A percentile compares a stretch with the other conserved stretches of the same genome.
Evolutionary conservation across 2,888 invertebrate species (phyloP).

Genomic region (Ennomos fuscantarius): DNA sequence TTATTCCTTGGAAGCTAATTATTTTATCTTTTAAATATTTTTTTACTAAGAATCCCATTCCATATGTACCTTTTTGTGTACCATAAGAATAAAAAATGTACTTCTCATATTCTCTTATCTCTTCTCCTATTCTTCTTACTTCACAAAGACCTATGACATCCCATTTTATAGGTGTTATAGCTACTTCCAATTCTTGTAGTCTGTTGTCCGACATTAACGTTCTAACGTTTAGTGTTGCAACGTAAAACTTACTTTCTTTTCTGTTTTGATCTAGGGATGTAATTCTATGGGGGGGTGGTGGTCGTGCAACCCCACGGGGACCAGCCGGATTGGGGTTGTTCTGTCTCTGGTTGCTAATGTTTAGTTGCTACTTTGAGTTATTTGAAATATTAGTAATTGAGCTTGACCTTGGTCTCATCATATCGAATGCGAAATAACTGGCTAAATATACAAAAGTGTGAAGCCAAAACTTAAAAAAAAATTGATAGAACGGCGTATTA

Average conservation of each 20-base stretch:
- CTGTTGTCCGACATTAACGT: conserved; percentile 7
- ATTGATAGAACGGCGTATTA: no score
- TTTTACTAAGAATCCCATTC: conserved; percentile 20
- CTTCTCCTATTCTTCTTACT: conserved; percentile 37
- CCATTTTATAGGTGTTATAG: conserved; percentile 36
- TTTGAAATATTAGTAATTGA: no score
- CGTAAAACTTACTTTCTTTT: conserved; percentile 8
- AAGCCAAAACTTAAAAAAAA: no score
- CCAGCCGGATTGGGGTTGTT: conserved; percentile 39
- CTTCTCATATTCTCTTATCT: no score
- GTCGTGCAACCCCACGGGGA: conserved; percentile 36
- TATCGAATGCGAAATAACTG: conserved; percentile 30
- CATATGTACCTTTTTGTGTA: conserved; percentile 4
- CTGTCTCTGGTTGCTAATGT: conserved; percentile 24
- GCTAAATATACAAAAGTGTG: no score
- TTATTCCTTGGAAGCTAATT: conserved; percentile 5
- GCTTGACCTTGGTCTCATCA: conserved; percentile 30
- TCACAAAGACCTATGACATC: conserved; percentile 39
- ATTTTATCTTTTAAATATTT: conserved; percentile 17
- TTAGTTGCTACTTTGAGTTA: conserved; percentile 24
- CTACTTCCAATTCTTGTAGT: conserved; percentile 27
- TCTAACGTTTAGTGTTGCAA: conserved; percentile 18
- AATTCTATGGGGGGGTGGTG: conserved; percentile 31
- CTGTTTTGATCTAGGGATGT: background rate
- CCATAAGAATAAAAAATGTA: conserved; percentile 5